Evolutionary conservation across 2,113 vertebrate genomes (phyloP).

Genomic region (Oryzias celebensis): DNA sequence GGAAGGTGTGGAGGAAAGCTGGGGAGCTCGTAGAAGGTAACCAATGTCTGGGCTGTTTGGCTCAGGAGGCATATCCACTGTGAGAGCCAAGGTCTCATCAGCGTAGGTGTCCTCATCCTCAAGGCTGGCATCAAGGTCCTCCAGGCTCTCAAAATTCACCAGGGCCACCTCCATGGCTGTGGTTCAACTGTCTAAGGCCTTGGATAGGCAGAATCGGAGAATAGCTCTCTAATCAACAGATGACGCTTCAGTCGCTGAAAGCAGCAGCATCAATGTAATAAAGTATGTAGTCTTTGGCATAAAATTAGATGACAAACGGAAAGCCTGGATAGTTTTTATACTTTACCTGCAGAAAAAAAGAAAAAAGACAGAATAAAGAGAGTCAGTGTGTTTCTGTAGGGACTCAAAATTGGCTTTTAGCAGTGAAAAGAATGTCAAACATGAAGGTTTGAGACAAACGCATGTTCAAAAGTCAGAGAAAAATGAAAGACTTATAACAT

Average conservation of each 20-base stretch:
- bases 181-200: constrained; percentile 41
- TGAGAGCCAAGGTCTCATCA: constrained; percentile 73
- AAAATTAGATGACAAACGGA: constrained; percentile 20
- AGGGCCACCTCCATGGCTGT: constrained; percentile 91
- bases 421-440: too few relatives aligned
- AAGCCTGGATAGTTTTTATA: constrained; percentile 4
- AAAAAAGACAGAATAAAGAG: constrained; percentile 14
- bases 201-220: constrained; percentile 12
- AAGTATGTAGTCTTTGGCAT: constrained; percentile 11
- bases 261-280: constrained; percentile 9
- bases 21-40: constrained; percentile 28
- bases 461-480: too few relatives aligned
- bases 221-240: constrained; percentile 12
- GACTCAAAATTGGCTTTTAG: too few relatives aligned
- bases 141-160: constrained; percentile 86
- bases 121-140: constrained; percentile 73
- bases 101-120: constrained; percentile 77
- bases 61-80: constrained; percentile 59
- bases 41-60: constrained; percentile 34
- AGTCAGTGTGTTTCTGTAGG: constrained; percentile 27
- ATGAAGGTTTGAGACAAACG: too few relatives aligned
- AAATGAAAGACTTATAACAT: too few relatives aligned
- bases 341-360: constrained; percentile 41
- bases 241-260: constrained; percentile 12
- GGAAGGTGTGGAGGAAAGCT: constrained; percentile 26